Base-by-base conservation (phyloP, 2,113 vertebrate genomes). In the Arvicanthis niloticus region DNA sequence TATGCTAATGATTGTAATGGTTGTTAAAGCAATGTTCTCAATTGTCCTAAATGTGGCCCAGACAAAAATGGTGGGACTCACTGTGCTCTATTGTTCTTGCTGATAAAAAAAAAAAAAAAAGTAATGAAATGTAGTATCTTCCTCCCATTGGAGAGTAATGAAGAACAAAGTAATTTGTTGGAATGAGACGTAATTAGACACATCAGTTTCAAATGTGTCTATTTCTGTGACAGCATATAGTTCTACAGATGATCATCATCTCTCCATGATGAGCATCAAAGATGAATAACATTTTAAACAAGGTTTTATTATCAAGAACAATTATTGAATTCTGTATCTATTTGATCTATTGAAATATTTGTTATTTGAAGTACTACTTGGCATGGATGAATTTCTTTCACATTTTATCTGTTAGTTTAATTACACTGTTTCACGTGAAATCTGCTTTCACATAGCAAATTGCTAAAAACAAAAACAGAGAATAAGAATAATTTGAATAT, bases 101-200 rank as follows among this genome's bases (percentile, higher is more conserved):
- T 98, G 98, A 98, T 97, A 45, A 45, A 45, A n/a, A n/a, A n/a
- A 68, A 98, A 98, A 99, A 51, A 98, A 98, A 97, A 98, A 98
- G 17, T 98, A 98, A 98, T 98, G 97, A 98, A 98, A 98, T 98
- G 98, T 97, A 98, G 98, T 98, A 97, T 97, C 98, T 98, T 98
- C 95, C 97, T 98, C 98, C 98, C 98, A 98, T 98, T 98, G 98
- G 98, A 98, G 97, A 98, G 96, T 98, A 98, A 98, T 97, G 98
- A 99, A 98, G 98, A 99, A 98, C 97, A 98, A 98, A 98, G 98
- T 98, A 98, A 99, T 99, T 98, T 99, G 98, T 98, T n/a, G 76
- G 96, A 98, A 97, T 97, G 98, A 98, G 98, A 99, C 98, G 98
- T 99, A 99, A 99, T 99, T 99, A 99, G 98, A 98, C 93, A 98